These are phyloP conservation scores for Prosopocoilus inquinatus DNA, from an alignment of 2,888 invertebrate species.

Conservation along the genomic window DNA sequence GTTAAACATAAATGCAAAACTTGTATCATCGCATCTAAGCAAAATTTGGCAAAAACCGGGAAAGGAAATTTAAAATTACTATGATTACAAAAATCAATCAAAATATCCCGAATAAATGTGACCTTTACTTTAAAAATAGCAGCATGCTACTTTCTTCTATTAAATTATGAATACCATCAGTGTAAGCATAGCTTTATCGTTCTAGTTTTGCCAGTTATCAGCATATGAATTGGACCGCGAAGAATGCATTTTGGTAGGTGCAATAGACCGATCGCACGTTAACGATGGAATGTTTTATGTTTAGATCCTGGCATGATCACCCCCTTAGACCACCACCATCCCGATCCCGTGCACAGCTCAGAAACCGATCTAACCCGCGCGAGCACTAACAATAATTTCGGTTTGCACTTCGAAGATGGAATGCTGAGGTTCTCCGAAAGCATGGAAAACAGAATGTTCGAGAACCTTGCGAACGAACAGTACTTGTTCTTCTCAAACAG, in stretches of 20 bases:
- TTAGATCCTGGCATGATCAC: conserved; percentile 12
- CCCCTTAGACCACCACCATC: conserved; percentile 5
- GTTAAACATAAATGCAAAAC: no score
- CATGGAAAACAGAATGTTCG: no score
- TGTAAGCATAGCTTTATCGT: conserved; percentile 27
- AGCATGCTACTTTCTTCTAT: no score
- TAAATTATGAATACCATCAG: not conserved
- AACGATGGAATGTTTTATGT: conserved; percentile 12
- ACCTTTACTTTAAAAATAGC: no score
- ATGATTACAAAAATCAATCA: no score
- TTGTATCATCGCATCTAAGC: no score
- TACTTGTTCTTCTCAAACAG: not conserved
- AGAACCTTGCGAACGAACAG: not conserved
- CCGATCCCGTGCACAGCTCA: not conserved
- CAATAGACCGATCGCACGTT: conserved; percentile 25
- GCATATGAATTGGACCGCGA: conserved; percentile 40
- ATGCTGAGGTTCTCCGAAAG: no score
- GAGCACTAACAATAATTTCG: not conserved
- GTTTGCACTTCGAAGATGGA: no score
- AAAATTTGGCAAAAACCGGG: no score
- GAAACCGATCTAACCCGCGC: not conserved
- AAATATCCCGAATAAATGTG: no score
- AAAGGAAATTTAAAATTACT: no score
- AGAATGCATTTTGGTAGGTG: conserved; percentile 36
- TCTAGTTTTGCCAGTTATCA: conserved; percentile 50